A percentile compares a stretch with the other conserved stretches of the same genome.
These are phyloP conservation scores for Lordiphosa collinella DNA, from an alignment of 1,140 invertebrate genomes.

Conservation along the genomic window DNA sequence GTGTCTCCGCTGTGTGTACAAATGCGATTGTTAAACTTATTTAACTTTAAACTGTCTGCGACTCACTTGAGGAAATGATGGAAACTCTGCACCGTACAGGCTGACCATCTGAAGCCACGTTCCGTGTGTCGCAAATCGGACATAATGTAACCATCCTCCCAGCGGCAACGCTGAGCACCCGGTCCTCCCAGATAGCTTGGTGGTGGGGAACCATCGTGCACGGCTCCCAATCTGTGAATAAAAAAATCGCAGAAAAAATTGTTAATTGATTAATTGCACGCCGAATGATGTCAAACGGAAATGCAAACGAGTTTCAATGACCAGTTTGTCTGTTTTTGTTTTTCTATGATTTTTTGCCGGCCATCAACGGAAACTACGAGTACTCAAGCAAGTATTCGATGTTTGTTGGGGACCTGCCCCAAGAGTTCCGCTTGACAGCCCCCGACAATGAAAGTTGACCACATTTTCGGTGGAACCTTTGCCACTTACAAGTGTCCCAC, in stretches of 20 bases:
- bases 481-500: slow-evolving; percentile 95
- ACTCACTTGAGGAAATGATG: slow-evolving; percentile 96
- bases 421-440: slow-evolving; percentile 25
- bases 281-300: slow-evolving; percentile 70
- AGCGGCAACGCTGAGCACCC: slow-evolving; percentile 96
- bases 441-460: slow-evolving; percentile 5
- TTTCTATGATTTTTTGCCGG: slow-evolving; percentile 2
- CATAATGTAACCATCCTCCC: slow-evolving; percentile 98
- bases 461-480: neutral
- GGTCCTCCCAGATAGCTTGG: slow-evolving; percentile 96
- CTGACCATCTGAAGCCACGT: slow-evolving; percentile 96
- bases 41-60: too few species aligned
- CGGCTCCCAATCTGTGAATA: slow-evolving; percentile 89
- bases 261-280: slow-evolving; percentile 67
- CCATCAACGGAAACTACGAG: slow-evolving; percentile 23
- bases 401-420: neutral
- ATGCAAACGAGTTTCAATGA: slow-evolving; percentile 57
- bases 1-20: slow-evolving; percentile 89
- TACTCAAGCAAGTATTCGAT: neutral
- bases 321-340: slow-evolving; percentile 45
- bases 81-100: slow-evolving; percentile 95
- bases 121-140: slow-evolving; percentile 96
- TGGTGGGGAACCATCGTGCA: slow-evolving; percentile 96
- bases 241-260: slow-evolving; percentile 21
- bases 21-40: slow-evolving; percentile 12